Evolutionary conservation across 1,140 invertebrate genomes (phyloP).

Genomic region (Aricia agestis): DNA sequence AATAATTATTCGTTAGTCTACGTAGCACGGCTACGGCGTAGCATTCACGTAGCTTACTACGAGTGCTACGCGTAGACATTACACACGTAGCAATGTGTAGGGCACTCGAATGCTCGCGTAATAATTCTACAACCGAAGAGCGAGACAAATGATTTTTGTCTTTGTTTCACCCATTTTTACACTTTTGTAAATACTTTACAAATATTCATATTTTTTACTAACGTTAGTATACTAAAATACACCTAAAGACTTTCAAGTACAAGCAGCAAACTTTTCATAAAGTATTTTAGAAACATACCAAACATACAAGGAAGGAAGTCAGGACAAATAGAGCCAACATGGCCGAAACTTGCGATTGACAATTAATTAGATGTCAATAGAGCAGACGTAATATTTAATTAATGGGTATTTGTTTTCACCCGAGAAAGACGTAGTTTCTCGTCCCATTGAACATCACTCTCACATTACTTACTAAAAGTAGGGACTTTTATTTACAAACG

Average conservation of each 20-base stretch:
- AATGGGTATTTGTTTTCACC: slow-evolving; percentile 11
- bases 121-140: not conserved
- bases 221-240: not conserved
- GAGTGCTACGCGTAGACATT: not conserved
- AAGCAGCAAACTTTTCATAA: too few species aligned
- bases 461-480: slow-evolving; percentile 9
- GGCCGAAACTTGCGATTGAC: not conserved
- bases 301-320: not conserved
- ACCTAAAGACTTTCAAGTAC: not conserved
- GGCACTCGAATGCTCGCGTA: not conserved
- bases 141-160: not conserved
- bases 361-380: slow-evolving; percentile 14
- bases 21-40: not conserved
- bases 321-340: not conserved
- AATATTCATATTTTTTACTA: not conserved
- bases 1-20: not conserved
- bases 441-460: not conserved
- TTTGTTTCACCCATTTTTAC: not conserved
- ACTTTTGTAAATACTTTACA: too few species aligned
- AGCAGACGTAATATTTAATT: slow-evolving; percentile 11
- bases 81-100: not conserved
- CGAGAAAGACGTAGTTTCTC: not conserved
- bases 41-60: not conserved
- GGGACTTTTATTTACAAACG: slow-evolving; percentile 10
- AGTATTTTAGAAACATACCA: not conserved